Evolutionary conservation across 2,797 vertebrate genomes (phyloP), one percentile per base, ranked within the genome.

Genomic region (Gastrophryne carolinensis): DNA sequence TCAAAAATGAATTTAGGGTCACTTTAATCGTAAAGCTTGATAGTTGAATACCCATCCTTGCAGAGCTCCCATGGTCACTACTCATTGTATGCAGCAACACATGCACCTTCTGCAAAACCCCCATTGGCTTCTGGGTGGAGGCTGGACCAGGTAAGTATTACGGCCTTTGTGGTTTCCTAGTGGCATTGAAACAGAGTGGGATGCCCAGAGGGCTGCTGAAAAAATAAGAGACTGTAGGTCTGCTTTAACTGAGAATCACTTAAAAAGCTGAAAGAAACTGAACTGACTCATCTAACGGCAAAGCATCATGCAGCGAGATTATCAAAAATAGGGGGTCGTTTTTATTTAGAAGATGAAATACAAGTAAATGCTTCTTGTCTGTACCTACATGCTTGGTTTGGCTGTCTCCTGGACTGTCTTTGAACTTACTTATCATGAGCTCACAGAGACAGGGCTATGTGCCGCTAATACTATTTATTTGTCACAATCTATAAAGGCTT

Each of bases 401-500:
- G 19, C 65, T 27, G 60, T 75, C 44, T 71, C 50, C 5, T 49
- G 47, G 37, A 34, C 53, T 71, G 52, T 64, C 67, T 71, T 71
- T 77, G 67, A 77, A 71, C 75, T 77, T 65, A 62, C 69, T 77
- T 77, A 77, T 77, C 75, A 71, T 35, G n/a, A 26, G 4, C 37
- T 64, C 61, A 71, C 75, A 77, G 67, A 71, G 63, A 57, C 50
- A 27, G 60, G 67, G 49, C 67, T 71, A 60, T 52, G 44, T 71
- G 67, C 15, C 34, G 75, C 54, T 77, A 77, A 71, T 77, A 71
- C 67, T 64, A 64, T 77, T 71, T 77, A 71, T 69, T 64, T 77
- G 75, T 77, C 67, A 77, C 60, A 77, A 37, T 77, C 57, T 70
- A 58, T 77, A 71, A 77, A 77, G 60, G 75, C 75, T 77, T 71